These are phyloP conservation scores for Fratercula arctica DNA, from an alignment of 2,797 vertebrate species.

Conservation along the genomic window DNA sequence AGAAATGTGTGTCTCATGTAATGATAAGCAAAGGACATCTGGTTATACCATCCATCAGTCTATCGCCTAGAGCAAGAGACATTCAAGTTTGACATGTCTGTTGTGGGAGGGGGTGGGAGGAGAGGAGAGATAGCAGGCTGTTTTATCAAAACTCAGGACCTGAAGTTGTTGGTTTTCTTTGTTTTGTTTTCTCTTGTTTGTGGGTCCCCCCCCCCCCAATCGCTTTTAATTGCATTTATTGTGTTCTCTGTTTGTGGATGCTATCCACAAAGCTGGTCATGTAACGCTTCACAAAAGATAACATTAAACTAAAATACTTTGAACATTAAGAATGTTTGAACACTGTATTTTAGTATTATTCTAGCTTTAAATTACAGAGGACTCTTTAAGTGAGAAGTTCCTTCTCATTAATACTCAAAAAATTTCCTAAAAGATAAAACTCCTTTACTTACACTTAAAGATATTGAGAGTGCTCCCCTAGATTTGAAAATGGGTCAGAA, in stretches of 20 bases:
- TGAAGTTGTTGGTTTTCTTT: background rate
- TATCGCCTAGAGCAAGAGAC: slow-evolving; percentile 40
- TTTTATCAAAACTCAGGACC: background rate
- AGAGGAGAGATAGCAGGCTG: background rate
- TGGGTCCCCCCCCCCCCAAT: fast-evolving
- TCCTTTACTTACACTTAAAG: background rate
- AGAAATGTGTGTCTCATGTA: background rate
- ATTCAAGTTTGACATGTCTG: slow-evolving; percentile 46
- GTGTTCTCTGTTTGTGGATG: background rate
- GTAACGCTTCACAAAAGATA: background rate
- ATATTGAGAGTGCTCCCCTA: background rate
- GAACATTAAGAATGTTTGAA: background rate
- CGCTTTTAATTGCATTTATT: background rate
- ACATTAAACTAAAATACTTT: background rate
- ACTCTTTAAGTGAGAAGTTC: background rate
- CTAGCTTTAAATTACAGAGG: background rate
- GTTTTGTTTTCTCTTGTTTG: background rate
- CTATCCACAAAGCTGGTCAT: background rate
- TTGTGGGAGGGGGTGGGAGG: background rate
- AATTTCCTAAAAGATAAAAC: background rate
- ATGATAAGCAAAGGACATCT: slow-evolving; percentile 55
- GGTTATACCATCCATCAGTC: slow-evolving; percentile 34
- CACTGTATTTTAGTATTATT: background rate
- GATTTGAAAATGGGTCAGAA: background rate
- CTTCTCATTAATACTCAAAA: background rate